phyloP scores from a whole-genome alignment of 2,113 vertebrate species.

The Datnioides undecimradiatus region DNA sequence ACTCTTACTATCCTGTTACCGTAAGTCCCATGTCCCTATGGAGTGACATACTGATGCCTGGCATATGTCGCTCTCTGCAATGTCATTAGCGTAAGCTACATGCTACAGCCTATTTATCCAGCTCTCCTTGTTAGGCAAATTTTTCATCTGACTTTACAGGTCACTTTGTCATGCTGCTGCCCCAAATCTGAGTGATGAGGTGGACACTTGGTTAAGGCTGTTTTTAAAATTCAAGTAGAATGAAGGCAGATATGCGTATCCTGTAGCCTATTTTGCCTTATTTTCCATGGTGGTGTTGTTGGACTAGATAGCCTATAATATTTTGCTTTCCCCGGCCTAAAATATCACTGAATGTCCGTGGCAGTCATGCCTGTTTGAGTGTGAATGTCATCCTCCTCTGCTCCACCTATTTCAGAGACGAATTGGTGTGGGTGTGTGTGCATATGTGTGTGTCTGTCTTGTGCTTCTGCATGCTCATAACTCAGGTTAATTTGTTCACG shows the following conservation, averaged over 20 bases:
- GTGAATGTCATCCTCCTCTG: constrained; percentile 75
- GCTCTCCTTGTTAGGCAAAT: constrained; percentile 71
- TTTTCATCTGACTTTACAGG: constrained; percentile 66
- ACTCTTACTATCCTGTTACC: constrained; percentile 79
- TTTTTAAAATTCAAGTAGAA: constrained; percentile 48
- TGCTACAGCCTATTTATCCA: constrained; percentile 70
- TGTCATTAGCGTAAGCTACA: constrained; percentile 76
- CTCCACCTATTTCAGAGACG: constrained; percentile 59
- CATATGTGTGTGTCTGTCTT: constrained; percentile 44
- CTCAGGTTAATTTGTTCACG: constrained; percentile 81
- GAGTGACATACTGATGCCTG: constrained; percentile 80
- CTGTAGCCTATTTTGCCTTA: constrained; percentile 52
- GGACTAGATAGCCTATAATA: constrained; percentile 49
- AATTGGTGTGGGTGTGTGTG: constrained; percentile 26
- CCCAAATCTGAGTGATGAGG: constrained; percentile 73
- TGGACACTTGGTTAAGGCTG: constrained; percentile 29
- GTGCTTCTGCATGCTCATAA: constrained; percentile 75
- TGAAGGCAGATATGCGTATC: constrained; percentile 50
- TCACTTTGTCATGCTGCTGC: constrained; percentile 71
- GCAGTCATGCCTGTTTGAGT: constrained; percentile 71
- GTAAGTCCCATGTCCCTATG: constrained; percentile 75
- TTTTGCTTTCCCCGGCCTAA: constrained; percentile 59
- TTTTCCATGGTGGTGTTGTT: constrained; percentile 63
- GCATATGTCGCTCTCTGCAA: constrained; percentile 78
- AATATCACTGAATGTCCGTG: constrained; percentile 69